Base-by-base conservation (phyloP, 2,113 vertebrate genomes). In the Ceuthmochares aereus region DNA sequence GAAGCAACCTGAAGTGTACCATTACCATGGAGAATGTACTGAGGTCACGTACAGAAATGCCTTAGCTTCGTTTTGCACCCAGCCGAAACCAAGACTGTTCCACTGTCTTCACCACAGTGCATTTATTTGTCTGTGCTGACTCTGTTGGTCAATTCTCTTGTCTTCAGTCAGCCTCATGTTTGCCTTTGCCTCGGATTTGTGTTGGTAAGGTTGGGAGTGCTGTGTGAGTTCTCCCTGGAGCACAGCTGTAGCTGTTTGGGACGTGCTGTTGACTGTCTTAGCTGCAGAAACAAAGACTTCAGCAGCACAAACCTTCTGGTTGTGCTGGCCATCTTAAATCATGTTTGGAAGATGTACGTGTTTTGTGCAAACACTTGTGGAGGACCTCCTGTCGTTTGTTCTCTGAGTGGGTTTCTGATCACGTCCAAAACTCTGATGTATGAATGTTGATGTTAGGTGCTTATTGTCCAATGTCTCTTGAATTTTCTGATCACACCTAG, bases 131-230 rank as follows among this genome's bases (percentile, higher is more conserved):
- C 77, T 94, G 26, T 93, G 94, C 87, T 76, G 80, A 93, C 60
- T 91, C 80, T 76, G 32, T 96, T 95, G 90, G 66, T 64, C 81
- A 95, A 82, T 76, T 74, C 69, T 56, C 15, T 30, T 55, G 25
- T 67, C 37, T 78, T 68, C 51, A 5, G 30, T 87, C 51, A 78
- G 79, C 76, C 66, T 90, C 84, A 68, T 1, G 1, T 89, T 94
- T 87, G 88, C 90, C 84, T 96, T 90, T 80, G 78, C 69, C 62
- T 95, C 70, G 47, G 36, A 83, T 59, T 68, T 91, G 60, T 60
- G 49, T 80, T 90, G 42, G 23, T 81, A 59, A 91, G 42, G 45
- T 15, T 92, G 63, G 32, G 73, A 76, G 42, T 49, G 36, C 12
- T 29, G 21, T 1, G 2, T 36, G 43, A 29, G 27, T 81, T 84